phyloP scores from a whole-genome alignment of 2,888 invertebrate species.

The Pterostichus madidus region DNA sequence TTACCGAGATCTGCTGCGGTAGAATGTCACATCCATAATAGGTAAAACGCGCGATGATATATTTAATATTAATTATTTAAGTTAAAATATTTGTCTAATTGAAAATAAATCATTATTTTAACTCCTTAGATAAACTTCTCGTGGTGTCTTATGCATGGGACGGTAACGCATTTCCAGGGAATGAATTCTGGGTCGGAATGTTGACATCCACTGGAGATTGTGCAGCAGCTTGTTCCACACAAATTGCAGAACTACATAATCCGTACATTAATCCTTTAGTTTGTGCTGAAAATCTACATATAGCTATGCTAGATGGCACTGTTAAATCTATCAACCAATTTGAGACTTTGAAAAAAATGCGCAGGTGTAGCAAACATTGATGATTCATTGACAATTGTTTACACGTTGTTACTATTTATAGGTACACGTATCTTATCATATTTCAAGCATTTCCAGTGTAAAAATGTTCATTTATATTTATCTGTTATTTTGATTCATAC shows the following conservation, averaged over 20 bases:
- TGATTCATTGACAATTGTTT: not conserved
- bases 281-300: constrained; percentile 78
- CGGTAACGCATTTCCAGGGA: constrained; percentile 86
- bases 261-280: constrained; percentile 80
- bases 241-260: constrained; percentile 82
- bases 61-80: too few relatives aligned
- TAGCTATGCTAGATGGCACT: constrained; percentile 75
- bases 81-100: too few relatives aligned
- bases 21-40: too few relatives aligned
- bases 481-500: too few relatives aligned
- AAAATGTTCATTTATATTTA: too few relatives aligned
- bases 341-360: not conserved
- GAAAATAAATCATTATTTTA: not conserved
- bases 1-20: too few relatives aligned
- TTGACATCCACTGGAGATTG: constrained; percentile 81
- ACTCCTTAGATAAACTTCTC: constrained; percentile 75
- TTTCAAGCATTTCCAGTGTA: too few relatives aligned
- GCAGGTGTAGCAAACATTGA: not conserved
- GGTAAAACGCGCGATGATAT: too few relatives aligned
- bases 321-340: constrained; percentile 69
- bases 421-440: too few relatives aligned
- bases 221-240: constrained; percentile 82
- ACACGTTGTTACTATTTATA: too few relatives aligned
- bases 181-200: constrained; percentile 84
- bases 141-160: constrained; percentile 87